These are phyloP conservation scores for Chelonus formosanus DNA, from an alignment of 2,888 invertebrate species.

Conservation along the genomic window DNA sequence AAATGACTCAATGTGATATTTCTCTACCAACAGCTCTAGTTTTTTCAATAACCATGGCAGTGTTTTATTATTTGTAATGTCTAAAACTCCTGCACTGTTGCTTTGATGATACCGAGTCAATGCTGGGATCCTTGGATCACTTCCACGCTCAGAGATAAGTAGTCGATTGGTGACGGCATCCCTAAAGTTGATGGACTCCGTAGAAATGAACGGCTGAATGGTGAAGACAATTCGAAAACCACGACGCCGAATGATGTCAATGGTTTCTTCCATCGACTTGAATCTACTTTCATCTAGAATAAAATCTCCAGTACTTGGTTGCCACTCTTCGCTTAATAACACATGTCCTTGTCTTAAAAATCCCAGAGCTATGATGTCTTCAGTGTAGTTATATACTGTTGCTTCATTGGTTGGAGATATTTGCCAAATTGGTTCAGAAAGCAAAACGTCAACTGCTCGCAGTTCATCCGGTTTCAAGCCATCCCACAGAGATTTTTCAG, in stretches of 20 bases:
- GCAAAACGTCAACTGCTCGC: constrained; percentile 76
- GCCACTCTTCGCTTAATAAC: constrained; percentile 83
- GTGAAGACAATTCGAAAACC: constrained; percentile 89
- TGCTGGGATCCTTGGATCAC: constrained; percentile 82
- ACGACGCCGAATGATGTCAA: constrained; percentile 81
- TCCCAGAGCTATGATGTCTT: constrained; percentile 81
- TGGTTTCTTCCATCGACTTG: constrained; percentile 78
- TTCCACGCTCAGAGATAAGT: constrained; percentile 82
- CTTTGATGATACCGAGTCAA: constrained; percentile 81
- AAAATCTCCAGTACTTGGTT: constrained; percentile 85
- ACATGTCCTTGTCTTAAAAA: constrained; percentile 83
- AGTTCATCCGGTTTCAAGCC: constrained; percentile 81
- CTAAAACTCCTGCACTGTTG: constrained; percentile 84
- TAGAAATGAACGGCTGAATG: constrained; percentile 90
- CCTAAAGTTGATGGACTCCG: constrained; percentile 83
- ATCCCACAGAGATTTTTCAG: constrained; percentile 85
- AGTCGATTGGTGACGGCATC: constrained; percentile 79
- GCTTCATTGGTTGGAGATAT: constrained; percentile 76
- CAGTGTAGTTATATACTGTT: constrained; percentile 82
- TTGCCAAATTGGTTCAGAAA: constrained; percentile 89
- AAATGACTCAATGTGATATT: constrained; percentile 85
- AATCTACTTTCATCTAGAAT: constrained; percentile 82
- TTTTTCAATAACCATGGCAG: constrained; percentile 82
- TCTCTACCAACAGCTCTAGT: constrained; percentile 74
- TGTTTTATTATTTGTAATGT: constrained; percentile 85